phyloP scores from a whole-genome alignment of 2,113 vertebrate species.

The Gadus macrocephalus region DNA sequence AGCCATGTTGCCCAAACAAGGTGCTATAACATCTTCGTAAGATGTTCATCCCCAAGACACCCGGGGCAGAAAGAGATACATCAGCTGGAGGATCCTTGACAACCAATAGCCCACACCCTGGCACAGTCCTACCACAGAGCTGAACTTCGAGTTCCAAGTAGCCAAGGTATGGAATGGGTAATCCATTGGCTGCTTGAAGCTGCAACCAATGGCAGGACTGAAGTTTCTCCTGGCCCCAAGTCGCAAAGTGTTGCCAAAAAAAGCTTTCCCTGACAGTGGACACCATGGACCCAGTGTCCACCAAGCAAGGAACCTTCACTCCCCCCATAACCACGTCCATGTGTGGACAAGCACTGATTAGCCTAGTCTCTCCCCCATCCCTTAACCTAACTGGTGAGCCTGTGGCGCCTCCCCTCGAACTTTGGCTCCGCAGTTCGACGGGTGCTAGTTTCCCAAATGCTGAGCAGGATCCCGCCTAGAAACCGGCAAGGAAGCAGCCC shows the following conservation, averaged over 20 bases:
- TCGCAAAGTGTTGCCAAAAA: too few species aligned
- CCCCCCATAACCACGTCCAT: not conserved
- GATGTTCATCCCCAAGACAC: not conserved
- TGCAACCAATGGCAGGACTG: conserved; percentile 14
- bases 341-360: conserved; percentile 9
- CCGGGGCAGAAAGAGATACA: not conserved
- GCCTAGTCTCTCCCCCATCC: too few species aligned
- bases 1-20: conserved; percentile 2
- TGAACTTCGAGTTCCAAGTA: conserved; percentile 16
- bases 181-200: conserved; percentile 15
- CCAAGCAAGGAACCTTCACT: not conserved
- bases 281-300: too few species aligned
- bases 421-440: not conserved
- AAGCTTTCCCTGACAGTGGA: too few species aligned
- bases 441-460: not conserved
- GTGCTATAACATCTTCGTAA: conserved; percentile 4
- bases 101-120: conserved; percentile 6
- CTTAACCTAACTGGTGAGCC: not conserved
- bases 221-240: not conserved
- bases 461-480: not conserved
- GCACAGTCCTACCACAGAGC: not conserved
- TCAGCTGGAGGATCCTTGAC: conserved; percentile 16
- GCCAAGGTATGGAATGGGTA: conserved; percentile 11
- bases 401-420: too few species aligned
- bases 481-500: not conserved